Evolutionary conservation across 2,888 invertebrate species (phyloP), one percentile per base, ranked within the genome.

Genomic region (Gisinianus flammeolus): DNA sequence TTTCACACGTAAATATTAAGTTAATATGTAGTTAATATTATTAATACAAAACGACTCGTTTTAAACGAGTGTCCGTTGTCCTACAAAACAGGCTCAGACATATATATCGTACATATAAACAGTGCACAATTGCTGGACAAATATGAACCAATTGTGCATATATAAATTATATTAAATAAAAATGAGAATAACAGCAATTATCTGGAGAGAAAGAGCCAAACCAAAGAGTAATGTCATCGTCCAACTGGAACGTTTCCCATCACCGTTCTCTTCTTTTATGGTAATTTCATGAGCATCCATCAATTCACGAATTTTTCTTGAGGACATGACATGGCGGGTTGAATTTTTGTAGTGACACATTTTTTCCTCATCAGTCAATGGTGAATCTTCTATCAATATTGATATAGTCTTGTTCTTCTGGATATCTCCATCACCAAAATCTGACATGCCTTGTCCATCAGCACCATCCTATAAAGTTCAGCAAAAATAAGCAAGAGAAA

Each of bases 141-240:
- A n/a, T n/a, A n/a, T n/a, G n/a, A n/a, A n/a, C n/a, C n/a, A n/a
- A n/a, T n/a, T n/a, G n/a, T n/a, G n/a, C n/a, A n/a, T n/a, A n/a
- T n/a, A n/a, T n/a, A n/a, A n/a, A n/a, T n/a, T n/a, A n/a, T n/a
- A n/a, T n/a, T 74, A 74, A 44, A 74, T 74, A 44, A 74, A 74
- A 66, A 74, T 74, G 19, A 74, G 66, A 28, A 74, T 16, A 30
- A 74, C 66, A 30, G 74, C 66, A 44, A 74, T 44, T 28, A 74
- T 22, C 35, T 74, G 74, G 30, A 74, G 66, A 8, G 66, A 64
- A 0, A 74, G 12, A 6, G 74, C 74, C 16, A 74, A n/a, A 30
- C 74, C 74, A 19, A 66, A 33, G n/a, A 74, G 22, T 10, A 74
- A 44, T 26, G 64, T 74, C 22, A 64, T 66, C 30, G 66, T 74